Base-by-base conservation (phyloP, 1,140 invertebrate species). In the Apolygus lucorum region DNA sequence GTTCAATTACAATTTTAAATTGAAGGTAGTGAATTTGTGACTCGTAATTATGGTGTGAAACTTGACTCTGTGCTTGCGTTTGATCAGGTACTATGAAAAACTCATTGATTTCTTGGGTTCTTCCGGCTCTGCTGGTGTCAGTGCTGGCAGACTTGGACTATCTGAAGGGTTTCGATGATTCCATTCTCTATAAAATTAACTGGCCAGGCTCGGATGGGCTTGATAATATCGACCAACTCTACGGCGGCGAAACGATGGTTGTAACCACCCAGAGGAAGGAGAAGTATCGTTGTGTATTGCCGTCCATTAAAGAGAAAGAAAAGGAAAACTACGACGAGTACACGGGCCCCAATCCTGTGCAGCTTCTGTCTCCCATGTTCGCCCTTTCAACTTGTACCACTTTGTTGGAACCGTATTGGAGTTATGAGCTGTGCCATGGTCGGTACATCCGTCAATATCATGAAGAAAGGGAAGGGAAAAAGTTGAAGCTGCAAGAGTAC, bases 391-490 rank as follows among this genome's bases (percentile, higher is more conserved):
- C 80, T 1, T 98, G 94, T 79, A 92, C 92, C 0, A 95, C 71
- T 34, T 34, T 67, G 65, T 81, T 98, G 68, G 96, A 98, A 78
- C 88, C 89, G 52, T 99, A 96, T 78, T 98, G 96, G 96, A 95
- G 91, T 0, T 99, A 98, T 82, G 95, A 98, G 81, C 82, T 99
- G 11, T 98, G 96, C 77, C 96, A 98, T 82, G 95, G 95, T 2
- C 83, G 85, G 73, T 88, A 90, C 78, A 85, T 98, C 1, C 82
- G 91, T 13, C 96, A 99, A 77, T 98, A 95, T 80, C 95, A 98
- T 79, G 95, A 98, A 79, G 92, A 95, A 75, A 85, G 92, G 72
- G 94, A 96, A 79, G 90, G 87, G 71, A 92, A 91, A 76, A 88
- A 87, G 76, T 82, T 87, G 0, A 90, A 88, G 77, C 79, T 88